A percentile compares a stretch with the other conserved stretches of the same genome.
Evolutionary conservation across 2,113 vertebrate genomes (phyloP).

Genomic region (Haemorhous mexicanus): DNA sequence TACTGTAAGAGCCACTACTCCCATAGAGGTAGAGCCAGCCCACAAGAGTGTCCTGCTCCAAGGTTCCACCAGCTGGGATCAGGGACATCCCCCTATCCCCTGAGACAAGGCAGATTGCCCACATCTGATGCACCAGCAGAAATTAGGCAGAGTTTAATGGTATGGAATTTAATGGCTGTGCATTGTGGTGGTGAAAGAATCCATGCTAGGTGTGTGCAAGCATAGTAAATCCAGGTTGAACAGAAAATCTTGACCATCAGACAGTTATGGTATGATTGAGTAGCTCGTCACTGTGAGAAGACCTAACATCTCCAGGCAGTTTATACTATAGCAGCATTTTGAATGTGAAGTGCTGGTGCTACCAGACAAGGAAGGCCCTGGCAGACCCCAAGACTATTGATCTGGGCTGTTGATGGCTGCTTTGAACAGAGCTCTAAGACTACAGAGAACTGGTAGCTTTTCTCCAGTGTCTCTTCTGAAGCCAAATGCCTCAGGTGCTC

Average conservation of each 20-base stretch:
- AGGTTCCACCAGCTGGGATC: neutral
- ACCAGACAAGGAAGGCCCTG: neutral
- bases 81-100: no score
- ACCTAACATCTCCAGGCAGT: neutral
- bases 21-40: neutral
- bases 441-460: neutral
- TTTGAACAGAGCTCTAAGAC: neutral
- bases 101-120: neutral
- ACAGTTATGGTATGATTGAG: neutral
- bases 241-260: neutral
- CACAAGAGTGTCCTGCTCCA: neutral
- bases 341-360: neutral
- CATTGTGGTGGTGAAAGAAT: neutral
- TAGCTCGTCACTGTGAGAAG: neutral
- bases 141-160: neutral
- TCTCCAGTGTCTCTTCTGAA: neutral
- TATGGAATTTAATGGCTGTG: accelerated
- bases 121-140: neutral
- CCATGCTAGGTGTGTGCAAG: neutral
- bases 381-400: neutral
- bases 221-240: neutral
- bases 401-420: neutral
- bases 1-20: neutral
- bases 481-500: neutral
- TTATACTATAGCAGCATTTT: neutral